Evolutionary conservation across 2,113 vertebrate genomes (phyloP), one percentile per base, ranked within the genome.

Genomic region (Elachura formosa): DNA sequence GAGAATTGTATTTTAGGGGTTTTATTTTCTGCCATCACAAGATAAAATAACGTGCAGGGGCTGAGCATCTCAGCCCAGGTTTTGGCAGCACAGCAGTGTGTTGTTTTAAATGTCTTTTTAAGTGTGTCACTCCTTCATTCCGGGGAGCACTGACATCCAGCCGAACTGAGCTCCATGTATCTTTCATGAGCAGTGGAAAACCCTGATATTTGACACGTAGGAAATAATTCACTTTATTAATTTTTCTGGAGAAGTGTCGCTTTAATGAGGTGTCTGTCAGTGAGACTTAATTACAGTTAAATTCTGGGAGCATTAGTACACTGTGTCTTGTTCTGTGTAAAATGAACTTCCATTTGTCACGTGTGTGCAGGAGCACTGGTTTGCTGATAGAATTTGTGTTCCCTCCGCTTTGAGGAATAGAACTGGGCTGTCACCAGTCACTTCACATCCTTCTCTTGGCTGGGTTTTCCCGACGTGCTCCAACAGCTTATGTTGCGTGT

Each of bases 281-380:
- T 8, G 49, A 94, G 91, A 81, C 81, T 93, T 93, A 96, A 97
- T 94, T 96, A 92, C 89, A 64, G 74, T 68, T 84, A 89, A 94
- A 79, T 82, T 79, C 66, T 62, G 62, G 29, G 87, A 87, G 28
- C 64, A 7, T 74, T 61, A 68, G 61, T 52, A 21, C 87, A 34
- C 73, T 33, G n/a, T 22, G 68, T 52, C 69, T 92, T 1, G 49
- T 72, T 89, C 36, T 5, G 0, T 54, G 71, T n/a, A 45, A 84
- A 89, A 87, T 72, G 58, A 87, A 21, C 73, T 79, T 87, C 49
- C 52, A 51, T 87, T 94, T 84, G 49, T 95, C 91, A 91, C 29
- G 25, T 5, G 18, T 36, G 5, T 5, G 12, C 0, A 13, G 29
- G 56, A 28, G 49, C 54, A 9, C 41, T 49, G 68, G 18, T 61